A percentile compares a stretch with the other conserved stretches of the same genome.
Evolutionary conservation across 1,140 invertebrate species (phyloP).

Genomic region (Papilio polytes): DNA sequence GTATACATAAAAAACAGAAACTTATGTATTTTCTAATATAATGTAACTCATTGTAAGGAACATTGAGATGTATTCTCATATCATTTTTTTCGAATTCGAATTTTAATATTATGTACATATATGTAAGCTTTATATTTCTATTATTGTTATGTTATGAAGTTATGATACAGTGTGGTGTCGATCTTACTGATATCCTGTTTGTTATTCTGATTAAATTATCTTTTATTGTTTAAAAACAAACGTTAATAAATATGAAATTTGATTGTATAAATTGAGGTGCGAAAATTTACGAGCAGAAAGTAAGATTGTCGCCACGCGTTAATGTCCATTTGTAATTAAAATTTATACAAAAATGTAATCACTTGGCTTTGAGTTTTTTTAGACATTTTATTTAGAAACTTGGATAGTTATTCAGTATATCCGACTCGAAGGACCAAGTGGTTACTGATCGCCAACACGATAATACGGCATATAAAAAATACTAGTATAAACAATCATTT

Average conservation of each 20-base stretch:
- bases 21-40: constrained; percentile 48
- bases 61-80: constrained; percentile 46
- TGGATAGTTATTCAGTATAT: background rate
- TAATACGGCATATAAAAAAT: constrained; percentile 52
- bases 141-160: constrained; percentile 15
- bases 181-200: constrained; percentile 1
- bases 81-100: constrained; percentile 46
- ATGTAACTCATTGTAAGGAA: constrained; percentile 33
- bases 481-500: constrained; percentile 49
- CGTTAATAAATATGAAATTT: too few relatives aligned
- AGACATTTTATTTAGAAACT: background rate
- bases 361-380: background rate
- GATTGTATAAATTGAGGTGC: background rate
- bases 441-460: constrained; percentile 23
- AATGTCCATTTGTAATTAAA: background rate
- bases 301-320: background rate
- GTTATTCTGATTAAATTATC: too few relatives aligned
- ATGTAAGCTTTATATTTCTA: constrained; percentile 40
- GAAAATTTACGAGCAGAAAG: background rate
- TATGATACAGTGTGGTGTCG: constrained; percentile 4
- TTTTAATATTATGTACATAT: constrained; percentile 43
- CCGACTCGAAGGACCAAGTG: constrained; percentile 9
- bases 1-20: constrained; percentile 27
- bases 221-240: background rate
- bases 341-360: background rate